These are phyloP conservation scores for Cyclura pinguis DNA, from an alignment of 2,797 vertebrate species.

Conservation along the genomic window DNA sequence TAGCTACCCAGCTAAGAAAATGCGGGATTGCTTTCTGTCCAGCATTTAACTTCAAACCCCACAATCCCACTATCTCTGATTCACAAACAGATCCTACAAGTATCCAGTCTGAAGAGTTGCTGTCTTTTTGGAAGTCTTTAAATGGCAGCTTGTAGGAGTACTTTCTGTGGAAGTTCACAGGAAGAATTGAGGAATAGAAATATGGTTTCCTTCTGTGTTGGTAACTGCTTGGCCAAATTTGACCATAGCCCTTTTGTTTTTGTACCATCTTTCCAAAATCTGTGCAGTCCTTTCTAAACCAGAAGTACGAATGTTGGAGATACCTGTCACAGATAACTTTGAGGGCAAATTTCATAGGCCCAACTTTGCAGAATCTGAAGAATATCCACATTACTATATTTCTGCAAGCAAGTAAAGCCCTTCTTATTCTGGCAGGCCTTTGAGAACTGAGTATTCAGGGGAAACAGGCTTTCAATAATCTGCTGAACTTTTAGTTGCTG, in stretches of 20 bases:
- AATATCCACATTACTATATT: no score
- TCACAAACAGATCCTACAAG: neutral
- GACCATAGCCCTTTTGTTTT: neutral
- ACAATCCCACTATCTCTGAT: neutral
- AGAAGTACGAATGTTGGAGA: neutral
- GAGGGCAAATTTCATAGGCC: no score
- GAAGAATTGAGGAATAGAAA: neutral
- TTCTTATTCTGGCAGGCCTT: no score
- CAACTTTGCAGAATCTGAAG: no score
- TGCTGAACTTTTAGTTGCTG: no score
- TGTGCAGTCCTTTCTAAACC: neutral
- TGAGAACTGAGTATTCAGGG: no score
- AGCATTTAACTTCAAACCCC: neutral
- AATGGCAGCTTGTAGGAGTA: neutral
- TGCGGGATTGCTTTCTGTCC: neutral
- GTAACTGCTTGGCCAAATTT: neutral
- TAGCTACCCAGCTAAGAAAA: neutral
- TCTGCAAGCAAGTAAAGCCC: no score
- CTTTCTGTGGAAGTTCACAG: neutral
- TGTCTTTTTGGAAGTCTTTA: neutral
- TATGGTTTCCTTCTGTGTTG: neutral
- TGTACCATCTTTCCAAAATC: neutral
- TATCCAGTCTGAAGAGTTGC: neutral
- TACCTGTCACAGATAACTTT: no score
- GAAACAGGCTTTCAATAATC: no score